Percentiles rank a stretch among this genome's conserved stretches.
Evolutionary conservation across 1,140 invertebrate species (phyloP).

Genomic region (Apis dorsata): DNA sequence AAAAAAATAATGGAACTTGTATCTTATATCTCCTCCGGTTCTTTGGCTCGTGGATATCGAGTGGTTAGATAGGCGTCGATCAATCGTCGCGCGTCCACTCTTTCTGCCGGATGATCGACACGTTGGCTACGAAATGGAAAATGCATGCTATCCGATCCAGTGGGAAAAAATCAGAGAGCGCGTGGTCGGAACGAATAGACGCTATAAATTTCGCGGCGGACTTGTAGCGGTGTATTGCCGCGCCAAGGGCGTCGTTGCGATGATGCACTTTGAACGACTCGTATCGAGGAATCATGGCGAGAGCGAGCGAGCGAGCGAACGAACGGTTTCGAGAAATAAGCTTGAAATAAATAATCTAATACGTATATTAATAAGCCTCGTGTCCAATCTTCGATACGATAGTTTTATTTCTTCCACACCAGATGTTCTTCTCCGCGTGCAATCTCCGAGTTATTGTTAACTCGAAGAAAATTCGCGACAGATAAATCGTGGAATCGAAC

Average conservation of each 20-base stretch:
- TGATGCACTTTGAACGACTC: slow-evolving; percentile 42
- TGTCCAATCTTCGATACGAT: slow-evolving; percentile 3
- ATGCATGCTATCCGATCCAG: neutral
- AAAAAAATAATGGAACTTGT: neutral
- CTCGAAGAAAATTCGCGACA: neutral
- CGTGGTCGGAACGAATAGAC: slow-evolving; percentile 6
- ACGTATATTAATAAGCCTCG: neutral
- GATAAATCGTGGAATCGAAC: neutral
- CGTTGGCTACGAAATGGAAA: slow-evolving; percentile 9
- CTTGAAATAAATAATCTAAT: neutral
- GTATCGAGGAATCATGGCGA: slow-evolving; percentile 12
- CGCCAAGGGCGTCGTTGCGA: slow-evolving; percentile 29
- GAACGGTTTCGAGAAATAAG: neutral
- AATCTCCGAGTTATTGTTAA: slow-evolving; percentile 2
- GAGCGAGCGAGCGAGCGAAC: neutral
- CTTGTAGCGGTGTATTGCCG: neutral
- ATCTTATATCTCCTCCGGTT: neutral
- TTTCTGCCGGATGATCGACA: slow-evolving; percentile 18
- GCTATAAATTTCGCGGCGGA: slow-evolving; percentile 25
- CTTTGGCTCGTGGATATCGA: neutral
- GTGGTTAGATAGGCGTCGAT: slow-evolving; percentile 26
- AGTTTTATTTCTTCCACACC: neutral
- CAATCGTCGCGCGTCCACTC: neutral
- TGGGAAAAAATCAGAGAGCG: neutral
- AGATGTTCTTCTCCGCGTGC: slow-evolving; percentile 6